phyloP scores from a whole-genome alignment of 1,140 invertebrate genomes.

The Apis cerana region DNA sequence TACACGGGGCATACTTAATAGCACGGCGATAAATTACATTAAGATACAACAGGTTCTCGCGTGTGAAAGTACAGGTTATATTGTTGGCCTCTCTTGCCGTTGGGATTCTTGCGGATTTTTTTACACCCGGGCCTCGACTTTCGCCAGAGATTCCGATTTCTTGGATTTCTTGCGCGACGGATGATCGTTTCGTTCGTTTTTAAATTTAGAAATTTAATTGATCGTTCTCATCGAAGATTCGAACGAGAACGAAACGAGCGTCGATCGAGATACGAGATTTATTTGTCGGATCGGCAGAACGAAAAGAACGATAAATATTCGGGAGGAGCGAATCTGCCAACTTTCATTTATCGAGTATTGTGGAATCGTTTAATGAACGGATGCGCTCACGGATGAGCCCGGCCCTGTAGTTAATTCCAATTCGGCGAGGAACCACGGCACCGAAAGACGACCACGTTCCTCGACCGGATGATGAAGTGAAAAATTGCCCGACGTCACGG shows the following conservation, averaged over 20 bases:
- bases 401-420: conserved; percentile 35
- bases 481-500: conserved; percentile 53
- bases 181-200: too few species aligned
- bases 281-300: conserved; percentile 26
- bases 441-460: conserved; percentile 24
- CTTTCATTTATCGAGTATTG: conserved; percentile 51
- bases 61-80: conserved; percentile 18
- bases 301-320: conserved; percentile 51
- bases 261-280: conserved; percentile 19
- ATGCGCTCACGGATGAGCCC: conserved; percentile 23
- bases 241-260: neutral
- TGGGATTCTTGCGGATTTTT: conserved; percentile 10
- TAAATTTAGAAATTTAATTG: too few species aligned
- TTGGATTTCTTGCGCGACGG: neutral
- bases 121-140: neutral
- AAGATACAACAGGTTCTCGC: conserved; percentile 29
- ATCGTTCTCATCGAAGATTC: neutral
- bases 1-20: conserved; percentile 34
- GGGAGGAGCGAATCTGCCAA: conserved; percentile 35
- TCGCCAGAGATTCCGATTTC: neutral
- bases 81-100: conserved; percentile 4
- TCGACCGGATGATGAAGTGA: conserved; percentile 27
- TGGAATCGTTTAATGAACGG: conserved; percentile 50
- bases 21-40: conserved; percentile 37
- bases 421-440: conserved; percentile 20